A percentile compares a stretch with the other conserved stretches of the same genome.
Evolutionary conservation across 2,888 invertebrate genomes (phyloP).

Genomic region (Polyploca ridens): DNA sequence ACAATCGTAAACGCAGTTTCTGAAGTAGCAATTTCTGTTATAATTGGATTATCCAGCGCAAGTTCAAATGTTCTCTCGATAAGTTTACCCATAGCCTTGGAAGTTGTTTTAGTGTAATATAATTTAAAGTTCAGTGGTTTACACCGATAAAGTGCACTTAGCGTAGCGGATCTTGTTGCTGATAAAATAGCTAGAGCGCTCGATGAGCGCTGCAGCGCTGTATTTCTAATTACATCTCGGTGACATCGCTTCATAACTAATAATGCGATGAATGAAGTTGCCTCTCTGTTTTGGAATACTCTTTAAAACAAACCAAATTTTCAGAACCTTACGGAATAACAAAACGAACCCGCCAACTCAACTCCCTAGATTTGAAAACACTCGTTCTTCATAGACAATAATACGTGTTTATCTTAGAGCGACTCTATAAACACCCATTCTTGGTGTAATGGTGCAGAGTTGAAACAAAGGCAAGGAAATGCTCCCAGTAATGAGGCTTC

Average conservation of each 20-base stretch:
- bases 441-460: not conserved
- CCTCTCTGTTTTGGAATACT: not conserved
- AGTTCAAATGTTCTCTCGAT: not conserved
- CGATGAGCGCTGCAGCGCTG: constrained; percentile 13
- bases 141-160: constrained; percentile 37
- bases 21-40: not conserved
- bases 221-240: constrained; percentile 27
- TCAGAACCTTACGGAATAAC: too few species aligned
- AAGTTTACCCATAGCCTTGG: constrained; percentile 12
- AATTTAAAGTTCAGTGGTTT: constrained; percentile 27
- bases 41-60: not conserved
- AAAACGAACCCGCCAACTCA: too few species aligned
- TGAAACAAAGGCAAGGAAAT: not conserved
- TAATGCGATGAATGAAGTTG: not conserved
- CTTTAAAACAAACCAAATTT: not conserved
- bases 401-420: not conserved
- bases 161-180: constrained; percentile 32
- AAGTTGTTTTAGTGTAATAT: constrained; percentile 19
- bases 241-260: constrained; percentile 20
- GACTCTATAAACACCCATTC: not conserved
- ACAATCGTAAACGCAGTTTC: too few species aligned
- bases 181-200: constrained; percentile 34
- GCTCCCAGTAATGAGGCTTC: not conserved
- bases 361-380: not conserved
- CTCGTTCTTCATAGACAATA: not conserved